Base-by-base conservation (phyloP, 2,888 invertebrate genomes). In the Acronicta psi region DNA sequence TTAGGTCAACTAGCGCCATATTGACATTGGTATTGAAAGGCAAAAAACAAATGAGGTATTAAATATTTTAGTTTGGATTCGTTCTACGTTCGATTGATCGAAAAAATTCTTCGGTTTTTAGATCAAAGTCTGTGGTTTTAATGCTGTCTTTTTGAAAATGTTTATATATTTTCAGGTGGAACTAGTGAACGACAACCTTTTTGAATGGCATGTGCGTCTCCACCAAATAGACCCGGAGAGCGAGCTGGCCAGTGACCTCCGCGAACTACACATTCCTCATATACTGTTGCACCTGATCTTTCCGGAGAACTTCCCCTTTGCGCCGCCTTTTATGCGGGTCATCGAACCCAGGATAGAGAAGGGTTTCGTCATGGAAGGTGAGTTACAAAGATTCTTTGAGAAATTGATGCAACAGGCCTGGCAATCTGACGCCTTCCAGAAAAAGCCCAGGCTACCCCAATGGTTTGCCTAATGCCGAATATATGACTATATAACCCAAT, bases 241-340 rank as follows among this genome's bases (percentile, higher is more conserved):
- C 83, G 97, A 97, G 71, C 93, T 98, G 75, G 96, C 97, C n/a
- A 95, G 94, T 50, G 98, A 98, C 87, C 96, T 98, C 95, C 95
- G 95, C 55, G 97, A 97, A 85, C 90, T 97, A 66, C 96, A 96
- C 79, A 95, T 98, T 69, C 93, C 96, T 16, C 95, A 96, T 87
- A 97, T 98, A 79, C 94, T 97, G 70, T 94, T 98, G 73, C 97
- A 97, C 87, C 94, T 97, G 75, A 95, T 96, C 69, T 98, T 98
- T 90, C 98, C 98, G 14, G 97, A 98, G 82, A 98, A 97, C 86
- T 98, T 98, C 82, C 98, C 98, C 40, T 98, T 98, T 83, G 97
- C 97, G 38, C 98, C 98, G 50, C 98, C 98, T 40, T 98, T 98
- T 88, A 97, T 96, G 94, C 95, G 96, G 74, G 97, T 97, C 41